Conservation (phyloP, 2,113 vertebrate genomes). For the Psophia crepitans region DNA sequence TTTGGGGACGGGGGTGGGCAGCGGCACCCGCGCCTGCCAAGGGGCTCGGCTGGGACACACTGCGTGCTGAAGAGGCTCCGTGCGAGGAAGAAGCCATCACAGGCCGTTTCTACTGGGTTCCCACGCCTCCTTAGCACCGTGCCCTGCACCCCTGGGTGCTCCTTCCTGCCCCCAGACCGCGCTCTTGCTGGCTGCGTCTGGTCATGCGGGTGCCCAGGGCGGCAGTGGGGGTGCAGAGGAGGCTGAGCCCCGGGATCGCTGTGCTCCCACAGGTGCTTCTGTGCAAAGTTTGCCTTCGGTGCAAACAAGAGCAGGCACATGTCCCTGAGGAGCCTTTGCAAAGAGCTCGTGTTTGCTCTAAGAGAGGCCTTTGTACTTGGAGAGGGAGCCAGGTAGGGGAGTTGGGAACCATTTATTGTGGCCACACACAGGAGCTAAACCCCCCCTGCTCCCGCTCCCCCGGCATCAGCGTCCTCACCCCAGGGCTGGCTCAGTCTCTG, state of each 20-base stretch:
- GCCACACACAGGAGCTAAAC: background rate
- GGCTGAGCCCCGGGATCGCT: background rate
- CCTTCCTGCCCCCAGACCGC: background rate
- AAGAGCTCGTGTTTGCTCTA: conserved; percentile 48
- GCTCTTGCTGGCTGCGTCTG: background rate
- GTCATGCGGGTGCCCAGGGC: background rate
- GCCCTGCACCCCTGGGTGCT: background rate
- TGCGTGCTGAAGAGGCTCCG: rapidly evolving
- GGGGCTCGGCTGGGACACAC: rapidly evolving
- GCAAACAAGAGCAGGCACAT: conserved; percentile 61
- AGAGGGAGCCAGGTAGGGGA: background rate
- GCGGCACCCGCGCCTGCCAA: background rate
- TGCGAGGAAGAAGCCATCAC: background rate
- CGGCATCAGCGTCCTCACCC: rapidly evolving
- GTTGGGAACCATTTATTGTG: background rate
- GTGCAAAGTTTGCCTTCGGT: conserved; percentile 58
- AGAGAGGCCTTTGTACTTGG: conserved; percentile 61
- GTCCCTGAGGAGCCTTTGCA: conserved; percentile 53
- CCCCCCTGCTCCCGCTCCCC: background rate
- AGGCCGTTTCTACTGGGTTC: background rate
- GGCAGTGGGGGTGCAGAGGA: background rate
- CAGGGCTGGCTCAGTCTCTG: rapidly evolving
- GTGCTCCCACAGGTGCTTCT: conserved; percentile 7
- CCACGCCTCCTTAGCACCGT: background rate
- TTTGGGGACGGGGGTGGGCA: background rate